Conservation (phyloP, 2,113 vertebrate genomes). For the Siniperca chuatsi region DNA sequence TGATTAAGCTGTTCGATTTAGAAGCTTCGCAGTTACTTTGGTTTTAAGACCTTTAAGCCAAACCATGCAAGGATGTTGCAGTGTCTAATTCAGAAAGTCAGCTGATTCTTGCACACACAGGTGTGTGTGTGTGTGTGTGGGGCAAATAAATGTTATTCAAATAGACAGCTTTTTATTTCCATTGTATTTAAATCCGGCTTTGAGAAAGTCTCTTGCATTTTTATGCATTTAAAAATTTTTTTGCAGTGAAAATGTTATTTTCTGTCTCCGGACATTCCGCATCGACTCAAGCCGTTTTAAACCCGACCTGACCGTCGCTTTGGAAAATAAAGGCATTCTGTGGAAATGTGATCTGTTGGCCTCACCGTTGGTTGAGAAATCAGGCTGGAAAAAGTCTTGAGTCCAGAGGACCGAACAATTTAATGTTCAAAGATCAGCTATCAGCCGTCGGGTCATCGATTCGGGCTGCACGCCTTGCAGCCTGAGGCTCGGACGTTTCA, state of each 20-base stretch:
- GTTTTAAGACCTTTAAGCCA: too few relatives aligned
- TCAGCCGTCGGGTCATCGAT: too few relatives aligned
- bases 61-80: too few relatives aligned
- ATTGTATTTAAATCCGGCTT: not conserved
- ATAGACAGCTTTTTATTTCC: not conserved
- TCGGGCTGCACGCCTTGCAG: not conserved
- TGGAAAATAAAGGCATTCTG: not conserved
- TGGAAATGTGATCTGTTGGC: not conserved
- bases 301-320: not conserved
- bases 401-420: not conserved
- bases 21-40: too few relatives aligned
- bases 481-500: too few relatives aligned
- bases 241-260: not conserved
- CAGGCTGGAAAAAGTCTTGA: not conserved
- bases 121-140: not conserved
- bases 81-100: not conserved
- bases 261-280: not conserved
- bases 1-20: not conserved
- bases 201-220: not conserved
- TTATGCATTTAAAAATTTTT: not conserved
- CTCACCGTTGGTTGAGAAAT: not conserved
- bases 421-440: not conserved
- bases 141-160: not conserved
- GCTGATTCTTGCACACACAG: not conserved
- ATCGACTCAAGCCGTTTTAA: not conserved